These are phyloP conservation scores for Coremacera marginata DNA, from an alignment of 2,888 invertebrate genomes.

Conservation along the genomic window DNA sequence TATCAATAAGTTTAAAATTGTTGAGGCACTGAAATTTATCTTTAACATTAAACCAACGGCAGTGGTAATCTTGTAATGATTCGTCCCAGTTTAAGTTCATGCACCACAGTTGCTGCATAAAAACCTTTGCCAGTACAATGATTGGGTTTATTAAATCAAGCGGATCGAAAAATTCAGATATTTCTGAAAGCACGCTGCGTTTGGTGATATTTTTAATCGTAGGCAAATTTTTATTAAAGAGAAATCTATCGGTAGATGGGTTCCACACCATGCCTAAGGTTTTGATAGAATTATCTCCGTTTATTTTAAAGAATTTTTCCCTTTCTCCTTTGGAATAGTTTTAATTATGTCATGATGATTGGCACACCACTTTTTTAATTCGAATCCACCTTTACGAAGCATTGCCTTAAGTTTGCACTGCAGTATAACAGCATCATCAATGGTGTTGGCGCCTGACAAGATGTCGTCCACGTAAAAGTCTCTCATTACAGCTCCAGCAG, in stretches of 20 bases:
- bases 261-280: conserved; percentile 46
- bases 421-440: conserved; percentile 27
- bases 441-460: conserved; percentile 40
- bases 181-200: no score
- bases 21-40: conserved; percentile 28
- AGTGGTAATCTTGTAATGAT: conserved; percentile 24
- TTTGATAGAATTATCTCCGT: conserved; percentile 40
- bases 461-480: conserved; percentile 22
- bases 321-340: conserved; percentile 14
- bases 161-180: no score
- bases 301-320: conserved; percentile 42
- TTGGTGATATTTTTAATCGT: not conserved
- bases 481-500: not conserved
- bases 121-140: not conserved
- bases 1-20: conserved; percentile 16
- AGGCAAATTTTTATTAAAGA: no score
- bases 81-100: not conserved
- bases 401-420: not conserved
- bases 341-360: conserved; percentile 34
- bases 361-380: conserved; percentile 35
- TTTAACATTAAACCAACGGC: conserved; percentile 28
- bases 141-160: no score
- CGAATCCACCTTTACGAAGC: conserved; percentile 21
- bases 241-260: conserved; percentile 11
- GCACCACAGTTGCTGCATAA: conserved; percentile 4